Base-by-base conservation (phyloP, 2,797 vertebrate species). In the Labeo calbasu region DNA sequence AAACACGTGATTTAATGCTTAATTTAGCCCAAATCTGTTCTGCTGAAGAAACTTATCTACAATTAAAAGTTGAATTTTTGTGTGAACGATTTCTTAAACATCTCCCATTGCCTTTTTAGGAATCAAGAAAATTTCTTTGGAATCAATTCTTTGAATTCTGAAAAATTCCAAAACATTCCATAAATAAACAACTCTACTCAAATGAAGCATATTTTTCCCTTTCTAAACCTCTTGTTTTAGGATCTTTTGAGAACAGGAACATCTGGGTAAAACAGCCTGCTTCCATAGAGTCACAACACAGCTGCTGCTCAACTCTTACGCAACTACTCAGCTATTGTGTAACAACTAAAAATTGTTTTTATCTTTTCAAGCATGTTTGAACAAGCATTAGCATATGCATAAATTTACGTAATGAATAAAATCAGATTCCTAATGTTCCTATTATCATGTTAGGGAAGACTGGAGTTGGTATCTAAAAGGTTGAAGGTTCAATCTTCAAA, bases 221-320 rank as follows among this genome's bases (percentile, higher is more conserved):
- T 77, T 77, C 59, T 23, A 48, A 79, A 73, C 15, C 28, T 28
- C 55, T 36, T 57, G 68, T 43, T 28, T 57, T 28, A 28, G n/a
- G 12, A 71, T 21, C 6, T 71, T 73, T 46, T 61, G 55, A 61
- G 55, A 63, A 82, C 25, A 81, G 73, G 69, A 87, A 87, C 89
- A 89, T 86, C 87, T 90, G 88, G 84, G 77, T 79, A 79, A 88
- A 82, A 85, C 70, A 76, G 78, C 70, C 84, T 87, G 77, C 87
- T 88, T 82, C 70, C 65, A 79, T 43, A 66, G 40, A 59, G 71
- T 51, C 46, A 28, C 61, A 80, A 76, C 65, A 87, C 89, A 89
- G 86, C 86, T 89, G 88, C 83, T 84, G 40, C 50, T 76, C 70
- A 75, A 70, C 63, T 15, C 79, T 88, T 87, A 88, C 32, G 69